phyloP scores from a whole-genome alignment of 2,888 invertebrate genomes.

The Myopa testacea region DNA sequence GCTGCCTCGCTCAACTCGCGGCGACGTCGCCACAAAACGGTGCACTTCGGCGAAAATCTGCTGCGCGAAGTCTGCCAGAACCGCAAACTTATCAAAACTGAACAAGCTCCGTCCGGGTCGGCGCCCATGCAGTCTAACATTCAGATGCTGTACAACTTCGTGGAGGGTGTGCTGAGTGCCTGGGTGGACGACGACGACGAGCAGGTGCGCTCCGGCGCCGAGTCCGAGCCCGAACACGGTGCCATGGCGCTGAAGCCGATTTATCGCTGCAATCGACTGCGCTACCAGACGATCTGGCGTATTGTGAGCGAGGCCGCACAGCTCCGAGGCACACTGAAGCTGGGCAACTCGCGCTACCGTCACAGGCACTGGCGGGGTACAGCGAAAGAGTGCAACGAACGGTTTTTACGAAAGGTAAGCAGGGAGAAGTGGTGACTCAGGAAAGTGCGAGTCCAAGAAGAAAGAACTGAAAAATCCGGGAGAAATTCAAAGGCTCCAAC shows the following conservation, averaged over 20 bases:
- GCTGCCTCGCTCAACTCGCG: constrained; percentile 76
- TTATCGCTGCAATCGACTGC: constrained; percentile 72
- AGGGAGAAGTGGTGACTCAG: neutral
- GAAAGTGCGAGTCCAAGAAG: neutral
- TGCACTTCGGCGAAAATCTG: constrained; percentile 82
- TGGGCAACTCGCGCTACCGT: constrained; percentile 78
- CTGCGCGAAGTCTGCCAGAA: constrained; percentile 81
- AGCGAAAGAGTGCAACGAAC: constrained; percentile 88
- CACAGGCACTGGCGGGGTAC: constrained; percentile 89
- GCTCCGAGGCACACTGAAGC: constrained; percentile 74
- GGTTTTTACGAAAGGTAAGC: constrained; percentile 87
- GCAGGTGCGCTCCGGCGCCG: constrained; percentile 78
- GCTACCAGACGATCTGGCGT: constrained; percentile 76
- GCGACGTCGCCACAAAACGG: constrained; percentile 80
- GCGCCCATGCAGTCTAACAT: constrained; percentile 78
- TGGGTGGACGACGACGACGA: constrained; percentile 77
- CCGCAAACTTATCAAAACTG: constrained; percentile 72
- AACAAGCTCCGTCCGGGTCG: constrained; percentile 66
- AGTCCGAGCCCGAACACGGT: constrained; percentile 80
- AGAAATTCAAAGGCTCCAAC: neutral
- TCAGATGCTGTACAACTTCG: constrained; percentile 84
- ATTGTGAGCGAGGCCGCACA: constrained; percentile 79
- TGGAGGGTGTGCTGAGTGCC: constrained; percentile 82
- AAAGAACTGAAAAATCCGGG: too few species aligned
- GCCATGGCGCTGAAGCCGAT: constrained; percentile 66